These are phyloP conservation scores for Centropus unirufus DNA, from an alignment of 2,113 vertebrate genomes.

Conservation along the genomic window DNA sequence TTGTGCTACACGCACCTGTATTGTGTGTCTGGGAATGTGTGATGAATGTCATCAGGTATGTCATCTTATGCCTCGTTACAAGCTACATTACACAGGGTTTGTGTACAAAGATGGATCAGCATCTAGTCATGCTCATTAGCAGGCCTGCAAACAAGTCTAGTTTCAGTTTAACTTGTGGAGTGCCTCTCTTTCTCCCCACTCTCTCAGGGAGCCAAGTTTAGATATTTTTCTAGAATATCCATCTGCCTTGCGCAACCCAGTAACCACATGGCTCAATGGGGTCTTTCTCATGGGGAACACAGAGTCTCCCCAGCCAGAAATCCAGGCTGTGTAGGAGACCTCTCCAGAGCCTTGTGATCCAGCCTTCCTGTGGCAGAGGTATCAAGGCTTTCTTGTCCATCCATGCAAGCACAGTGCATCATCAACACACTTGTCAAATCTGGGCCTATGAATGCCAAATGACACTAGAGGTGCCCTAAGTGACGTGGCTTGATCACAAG, in stretches of 20 bases:
- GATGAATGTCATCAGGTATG: not conserved
- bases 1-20: not conserved
- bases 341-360: not conserved
- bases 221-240: not conserved
- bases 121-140: not conserved
- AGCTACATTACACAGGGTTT: not conserved
- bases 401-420: not conserved
- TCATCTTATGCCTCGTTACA: not conserved
- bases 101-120: not conserved
- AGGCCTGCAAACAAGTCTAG: not conserved
- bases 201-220: not conserved
- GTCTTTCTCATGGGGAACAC: not conserved
- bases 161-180: not conserved
- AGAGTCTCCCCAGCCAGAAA: not conserved
- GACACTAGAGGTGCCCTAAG: not conserved
- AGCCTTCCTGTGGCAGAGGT: not conserved
- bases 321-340: not conserved
- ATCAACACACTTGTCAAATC: not conserved
- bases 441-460: not conserved
- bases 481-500: not conserved
- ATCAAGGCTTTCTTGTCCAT: not conserved
- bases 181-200: rapidly evolving
- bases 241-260: rapidly evolving
- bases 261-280: rapidly evolving
- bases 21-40: not conserved